Base-by-base conservation (phyloP, 2,888 invertebrate genomes). In the Esperia sulphurella region DNA sequence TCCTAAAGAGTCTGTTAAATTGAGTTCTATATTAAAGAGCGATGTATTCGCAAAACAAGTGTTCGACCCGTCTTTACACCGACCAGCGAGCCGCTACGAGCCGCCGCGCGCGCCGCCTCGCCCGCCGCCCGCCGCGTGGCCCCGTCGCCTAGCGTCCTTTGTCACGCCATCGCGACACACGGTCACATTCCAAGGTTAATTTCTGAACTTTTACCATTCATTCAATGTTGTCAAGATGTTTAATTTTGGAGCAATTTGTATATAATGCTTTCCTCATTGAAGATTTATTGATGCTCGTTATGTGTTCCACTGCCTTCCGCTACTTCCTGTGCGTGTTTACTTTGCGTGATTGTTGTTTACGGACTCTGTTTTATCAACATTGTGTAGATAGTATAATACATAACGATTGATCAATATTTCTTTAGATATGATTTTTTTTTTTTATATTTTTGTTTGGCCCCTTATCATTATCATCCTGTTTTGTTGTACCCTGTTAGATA, bases 71-170 rank as follows among this genome's bases (percentile, higher is more conserved):
- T 91, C 91, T 55, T 92, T 92, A 39, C 95, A 96, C 79, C 92
- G 93, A 44, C 95, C 95, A 29, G 92, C 92, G 59, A 93, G 92
- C 65, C 92, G 95, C 50, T 96, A 96, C 76, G 94, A 94, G 71
- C 95, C 95, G 1, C 90, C 92, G 12, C 91, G 91, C 12, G 86
- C 91, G 33, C 90, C 91, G 14, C 89, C 91, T 31, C 87, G 91
- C 40, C 90, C 91, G 10, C 89, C 90, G 57, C 83, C 85, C 13
- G 79, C 89, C 53, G 61, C 79, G 60, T 78, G 86, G 87, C 79
- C 86, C 71, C 68, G 83, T 71, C 73, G 80, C 58, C 68, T 88
- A 55, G 78, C 75, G 73, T 77, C 83, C 58, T 82, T 75, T 65
- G 75, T 92, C 76, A 90, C 88, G 60, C 86, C 91, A 65, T 90